Base-by-base conservation (phyloP, 2,888 invertebrate species). In the Barypeithes pellucidus region DNA sequence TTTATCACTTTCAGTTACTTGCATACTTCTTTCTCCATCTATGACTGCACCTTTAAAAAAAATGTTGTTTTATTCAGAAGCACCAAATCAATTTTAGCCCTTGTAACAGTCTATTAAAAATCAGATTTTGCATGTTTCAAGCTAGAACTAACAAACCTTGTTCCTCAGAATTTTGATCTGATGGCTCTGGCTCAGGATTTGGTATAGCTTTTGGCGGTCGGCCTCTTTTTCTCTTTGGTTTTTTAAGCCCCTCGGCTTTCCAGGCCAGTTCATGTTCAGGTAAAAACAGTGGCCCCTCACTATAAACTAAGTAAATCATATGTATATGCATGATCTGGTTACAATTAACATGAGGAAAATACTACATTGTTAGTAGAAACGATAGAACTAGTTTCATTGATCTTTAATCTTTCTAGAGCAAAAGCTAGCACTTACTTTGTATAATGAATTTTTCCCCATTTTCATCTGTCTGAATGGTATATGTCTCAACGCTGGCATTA, bases 181-280 rank as follows among this genome's bases (percentile, higher is more conserved):
- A 16, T 14, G 16, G 24, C 22, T 62, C 68, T 65, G 82, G 71
- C 29, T 76, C 70, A 75, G 77, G 77, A 61, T 80, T 80, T 9
- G 79, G 75, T 12, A 75, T 24, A 47, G 87, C 73, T 85, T 93
- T 93, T 0, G 91, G 90, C 11, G 93, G 93, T 47, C 93, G 87
- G 7, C 93, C 93, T 29, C 93, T 86, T 84, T 92, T 93, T 66
- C 90, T 87, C 81, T 89, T 90, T 0, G 92, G 92, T 78, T 89
- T 91, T 33, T 90, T 90, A 20, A 92, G 82, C 0, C 92, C 92
- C 71, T 90, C 90, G 76, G 90, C 89, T 86, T 89, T 89, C 16
- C 93, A 84, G 1, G 90, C 85, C 77, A 92, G 87, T 18, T 91
- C 90, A 81, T 93, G 92, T 29, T 92, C 91, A 0, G 88, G 86